phyloP scores from a whole-genome alignment of 1,140 invertebrate species.

The Solenopsis invicta region DNA sequence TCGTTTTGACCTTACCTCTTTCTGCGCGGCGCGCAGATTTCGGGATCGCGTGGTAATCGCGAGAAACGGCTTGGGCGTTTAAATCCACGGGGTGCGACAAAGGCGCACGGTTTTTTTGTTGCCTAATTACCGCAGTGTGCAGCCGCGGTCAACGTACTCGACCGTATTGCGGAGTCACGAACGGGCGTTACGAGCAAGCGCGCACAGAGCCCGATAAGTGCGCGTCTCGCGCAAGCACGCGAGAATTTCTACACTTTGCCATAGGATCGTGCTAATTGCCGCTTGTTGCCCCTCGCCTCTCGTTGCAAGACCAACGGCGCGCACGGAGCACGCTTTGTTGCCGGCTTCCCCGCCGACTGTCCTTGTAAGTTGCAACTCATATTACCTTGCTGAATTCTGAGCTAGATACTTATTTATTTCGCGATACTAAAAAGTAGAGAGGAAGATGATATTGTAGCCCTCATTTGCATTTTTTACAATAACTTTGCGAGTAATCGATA shows the following conservation, averaged over 20 bases:
- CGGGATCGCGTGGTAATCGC: neutral
- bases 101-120: slow-evolving; percentile 51
- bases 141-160: slow-evolving; percentile 58
- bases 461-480: too few species aligned
- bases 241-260: slow-evolving; percentile 41
- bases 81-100: neutral
- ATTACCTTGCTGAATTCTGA: neutral
- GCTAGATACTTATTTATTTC: neutral
- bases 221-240: slow-evolving; percentile 51
- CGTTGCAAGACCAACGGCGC: neutral
- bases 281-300: slow-evolving; percentile 28
- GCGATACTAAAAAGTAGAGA: neutral
- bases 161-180: slow-evolving; percentile 59
- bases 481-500: too few species aligned
- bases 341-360: neutral
- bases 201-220: slow-evolving; percentile 58
- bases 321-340: slow-evolving; percentile 4
- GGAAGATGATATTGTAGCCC: too few species aligned
- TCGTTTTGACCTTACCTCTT: neutral
- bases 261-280: slow-evolving; percentile 36
- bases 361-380: slow-evolving; percentile 4
- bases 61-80: neutral
- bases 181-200: slow-evolving; percentile 31
- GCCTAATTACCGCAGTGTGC: slow-evolving; percentile 31
- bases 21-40: neutral